These are phyloP conservation scores for Torymus auratus DNA, from an alignment of 2,888 invertebrate genomes.

Conservation along the genomic window DNA sequence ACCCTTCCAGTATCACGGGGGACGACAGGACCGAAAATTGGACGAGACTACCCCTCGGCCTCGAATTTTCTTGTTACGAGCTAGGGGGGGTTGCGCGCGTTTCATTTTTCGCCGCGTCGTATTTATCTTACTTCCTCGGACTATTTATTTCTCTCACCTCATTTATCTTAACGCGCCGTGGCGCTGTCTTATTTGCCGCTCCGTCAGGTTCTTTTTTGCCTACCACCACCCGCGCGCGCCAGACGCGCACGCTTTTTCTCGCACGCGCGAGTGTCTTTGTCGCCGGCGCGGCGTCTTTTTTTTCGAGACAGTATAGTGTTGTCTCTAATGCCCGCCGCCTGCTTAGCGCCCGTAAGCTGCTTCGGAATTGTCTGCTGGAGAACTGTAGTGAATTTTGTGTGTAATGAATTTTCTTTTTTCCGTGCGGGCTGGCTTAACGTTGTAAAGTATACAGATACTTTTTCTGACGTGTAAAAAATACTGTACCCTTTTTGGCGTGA, in stretches of 20 bases:
- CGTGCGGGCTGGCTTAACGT: too few relatives aligned
- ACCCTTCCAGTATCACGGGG: background rate
- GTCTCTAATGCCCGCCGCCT: too few relatives aligned
- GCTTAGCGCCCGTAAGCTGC: too few relatives aligned
- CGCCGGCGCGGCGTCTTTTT: too few relatives aligned
- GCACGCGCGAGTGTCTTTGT: too few relatives aligned
- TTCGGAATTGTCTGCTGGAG: too few relatives aligned
- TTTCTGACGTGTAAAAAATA: too few relatives aligned
- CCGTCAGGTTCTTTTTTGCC: slow-evolving; percentile 24
- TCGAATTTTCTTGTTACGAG: slow-evolving; percentile 39
- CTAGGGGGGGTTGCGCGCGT: background rate
- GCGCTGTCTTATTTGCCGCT: slow-evolving; percentile 40
- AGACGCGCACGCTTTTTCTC: background rate
- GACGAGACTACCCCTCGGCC: slow-evolving; percentile 13
- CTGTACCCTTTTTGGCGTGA: too few relatives aligned
- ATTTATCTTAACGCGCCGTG: slow-evolving; percentile 42
- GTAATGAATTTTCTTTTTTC: too few relatives aligned
- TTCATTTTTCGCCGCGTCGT: slow-evolving; percentile 19
- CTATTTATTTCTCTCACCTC: slow-evolving; percentile 56
- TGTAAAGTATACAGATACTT: too few relatives aligned
- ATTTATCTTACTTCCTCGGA: slow-evolving; percentile 49
- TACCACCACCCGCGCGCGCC: background rate
- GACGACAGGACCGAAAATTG: slow-evolving; percentile 31
- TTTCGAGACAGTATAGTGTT: too few relatives aligned
- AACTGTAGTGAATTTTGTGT: too few relatives aligned